Base-by-base conservation (phyloP, 2,113 vertebrate genomes). In the Polypterus senegalus region DNA sequence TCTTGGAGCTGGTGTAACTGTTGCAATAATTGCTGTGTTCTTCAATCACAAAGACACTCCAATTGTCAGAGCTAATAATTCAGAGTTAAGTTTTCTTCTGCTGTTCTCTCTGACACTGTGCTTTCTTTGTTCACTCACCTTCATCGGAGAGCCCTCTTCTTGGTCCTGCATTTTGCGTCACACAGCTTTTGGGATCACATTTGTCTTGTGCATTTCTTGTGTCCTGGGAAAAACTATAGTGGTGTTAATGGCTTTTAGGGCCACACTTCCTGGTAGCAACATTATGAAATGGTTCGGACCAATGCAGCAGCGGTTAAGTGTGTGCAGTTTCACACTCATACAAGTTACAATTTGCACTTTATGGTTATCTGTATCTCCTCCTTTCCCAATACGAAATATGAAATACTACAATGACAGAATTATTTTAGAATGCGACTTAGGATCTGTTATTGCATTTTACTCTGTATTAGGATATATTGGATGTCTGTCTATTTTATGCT, bases 391-490 rank as follows among this genome's bases (percentile, higher is more conserved):
- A 3, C n/a, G 9, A 58, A 58, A 44, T 44, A 58, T 58, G 56
- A 58, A 45, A 3, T 5, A 6, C 43, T 58, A 58, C 43, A 58
- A 43, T 45, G 56, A 45, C 56, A 58, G 56, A 58, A 58, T 58
- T 5, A 58, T 58, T 58, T 43, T 58, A 43, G 56, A 58, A 8
- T 58, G 56, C 5, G 56, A 58, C 56, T 45, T 58, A 9, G 56
- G 56, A 58, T 58, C 56, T 58, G 56, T 45, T 8, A 45, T 7
- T 43, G 56, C 56, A 58, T 58, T 58, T 43, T 58, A 43, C 7
- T 27, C 56, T 58, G 56, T 58, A 45, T 58, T 58, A 58, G 56
- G 56, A 45, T 58, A 58, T 58, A 58, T 58, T 44, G 56, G 56
- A 3, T 58, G 44, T 43, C 56, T 58, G 7, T 7, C 56, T 58